phyloP scores from a whole-genome alignment of 92 coral and sea anemone genomes.

The Paramuricea clavata region DNA sequence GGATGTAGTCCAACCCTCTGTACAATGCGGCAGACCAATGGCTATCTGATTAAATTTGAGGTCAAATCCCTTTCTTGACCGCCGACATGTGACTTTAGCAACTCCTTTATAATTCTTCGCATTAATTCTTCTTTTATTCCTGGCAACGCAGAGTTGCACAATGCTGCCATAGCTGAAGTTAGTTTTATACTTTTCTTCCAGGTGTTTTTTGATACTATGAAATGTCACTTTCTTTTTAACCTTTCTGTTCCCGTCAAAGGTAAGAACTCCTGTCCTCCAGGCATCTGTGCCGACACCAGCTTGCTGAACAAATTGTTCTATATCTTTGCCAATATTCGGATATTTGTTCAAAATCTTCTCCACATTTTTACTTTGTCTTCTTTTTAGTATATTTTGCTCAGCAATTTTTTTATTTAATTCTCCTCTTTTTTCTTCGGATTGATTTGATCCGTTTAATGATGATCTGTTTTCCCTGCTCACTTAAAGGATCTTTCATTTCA shows the following conservation, averaged over 20 bases:
- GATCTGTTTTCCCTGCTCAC: slow-evolving; percentile 53
- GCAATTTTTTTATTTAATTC: slow-evolving; percentile 53
- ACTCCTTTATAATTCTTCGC: no score
- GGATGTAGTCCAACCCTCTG: slow-evolving; percentile 40
- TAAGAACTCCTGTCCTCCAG: slow-evolving; percentile 64
- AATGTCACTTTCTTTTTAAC: slow-evolving; percentile 51
- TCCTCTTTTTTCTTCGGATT: slow-evolving; percentile 58
- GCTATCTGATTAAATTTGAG: slow-evolving; percentile 62
- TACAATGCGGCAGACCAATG: slow-evolving; percentile 62
- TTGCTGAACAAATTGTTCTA: slow-evolving; percentile 54
- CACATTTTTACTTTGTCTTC: slow-evolving; percentile 69
- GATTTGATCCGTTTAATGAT: slow-evolving; percentile 53
- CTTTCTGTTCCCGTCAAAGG: slow-evolving; percentile 60
- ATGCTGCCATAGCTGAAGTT: no score
- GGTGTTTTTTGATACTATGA: slow-evolving; percentile 29
- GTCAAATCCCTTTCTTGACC: no score
- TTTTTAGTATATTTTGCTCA: slow-evolving; percentile 56
- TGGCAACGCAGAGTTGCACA: no score
- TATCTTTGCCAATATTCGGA: slow-evolving; percentile 63
- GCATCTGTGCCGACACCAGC: slow-evolving; percentile 65
- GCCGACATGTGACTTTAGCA: no score
- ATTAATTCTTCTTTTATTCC: no score
- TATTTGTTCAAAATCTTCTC: slow-evolving; percentile 56
- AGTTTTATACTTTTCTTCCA: background rate
- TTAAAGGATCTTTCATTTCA: slow-evolving; percentile 51